These are phyloP conservation scores for Lamellibrachia columna DNA, from an alignment of 2,888 invertebrate species.

Conservation along the genomic window DNA sequence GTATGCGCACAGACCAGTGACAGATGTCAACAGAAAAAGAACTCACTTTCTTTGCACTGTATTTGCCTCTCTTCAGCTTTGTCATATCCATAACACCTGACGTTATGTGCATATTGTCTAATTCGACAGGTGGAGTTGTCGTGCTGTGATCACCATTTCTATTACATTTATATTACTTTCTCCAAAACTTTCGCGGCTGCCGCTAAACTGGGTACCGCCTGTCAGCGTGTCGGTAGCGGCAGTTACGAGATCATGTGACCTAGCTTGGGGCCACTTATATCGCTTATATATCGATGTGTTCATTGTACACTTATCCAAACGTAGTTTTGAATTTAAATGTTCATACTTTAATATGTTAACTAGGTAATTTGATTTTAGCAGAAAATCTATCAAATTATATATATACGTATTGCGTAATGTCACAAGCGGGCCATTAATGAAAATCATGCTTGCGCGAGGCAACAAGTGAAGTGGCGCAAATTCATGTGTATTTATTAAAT, in stretches of 20 bases:
- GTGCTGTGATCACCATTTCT: background rate
- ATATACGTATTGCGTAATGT: background rate
- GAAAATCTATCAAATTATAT: background rate
- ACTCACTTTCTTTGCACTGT: constrained; percentile 11
- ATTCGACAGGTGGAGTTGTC: background rate
- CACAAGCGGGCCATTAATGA: constrained; percentile 2
- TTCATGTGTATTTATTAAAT: background rate
- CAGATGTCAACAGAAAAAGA: constrained; percentile 8
- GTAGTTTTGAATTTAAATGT: background rate
- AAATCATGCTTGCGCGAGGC: background rate
- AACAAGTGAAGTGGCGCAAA: background rate
- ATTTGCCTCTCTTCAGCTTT: constrained; percentile 16
- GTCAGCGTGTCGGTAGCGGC: constrained; percentile 3
- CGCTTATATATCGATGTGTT: background rate
- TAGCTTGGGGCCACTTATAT: background rate
- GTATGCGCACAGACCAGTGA: background rate
- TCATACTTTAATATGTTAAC: background rate
- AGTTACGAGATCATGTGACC: background rate
- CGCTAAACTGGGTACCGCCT: background rate
- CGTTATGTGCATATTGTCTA: background rate
- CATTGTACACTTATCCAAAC: background rate
- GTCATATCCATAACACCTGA: constrained; percentile 6
- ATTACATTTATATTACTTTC: background rate
- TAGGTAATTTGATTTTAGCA: background rate
- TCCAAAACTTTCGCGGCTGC: background rate